These are phyloP conservation scores for Polyploca ridens DNA, from an alignment of 2,888 invertebrate species.

Conservation along the genomic window DNA sequence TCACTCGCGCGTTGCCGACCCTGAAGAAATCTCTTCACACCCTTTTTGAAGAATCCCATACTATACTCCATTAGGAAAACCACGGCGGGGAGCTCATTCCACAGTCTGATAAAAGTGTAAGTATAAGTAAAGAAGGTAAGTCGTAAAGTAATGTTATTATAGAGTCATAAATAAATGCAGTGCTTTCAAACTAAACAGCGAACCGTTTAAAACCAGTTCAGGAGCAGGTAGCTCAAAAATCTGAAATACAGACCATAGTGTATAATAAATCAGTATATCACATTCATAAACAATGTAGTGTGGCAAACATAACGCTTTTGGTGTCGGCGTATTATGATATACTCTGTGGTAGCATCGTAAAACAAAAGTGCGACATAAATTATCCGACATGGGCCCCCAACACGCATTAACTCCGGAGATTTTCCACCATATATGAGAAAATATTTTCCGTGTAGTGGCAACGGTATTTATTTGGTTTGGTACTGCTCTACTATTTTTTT, in stretches of 20 bases:
- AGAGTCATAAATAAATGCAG: conserved; percentile 12
- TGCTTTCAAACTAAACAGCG: conserved; percentile 17
- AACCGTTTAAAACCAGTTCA: conserved; percentile 19
- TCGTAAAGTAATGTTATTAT: conserved; percentile 11
- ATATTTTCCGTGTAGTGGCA: conserved; percentile 66
- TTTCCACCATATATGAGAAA: conserved; percentile 79
- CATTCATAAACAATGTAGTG: conserved; percentile 49
- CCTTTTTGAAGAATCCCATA: too few species aligned
- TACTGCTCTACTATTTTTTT: conserved; percentile 59
- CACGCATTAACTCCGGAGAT: conserved; percentile 73
- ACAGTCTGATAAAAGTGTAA: not conserved
- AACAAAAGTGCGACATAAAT: conserved; percentile 80
- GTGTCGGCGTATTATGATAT: conserved; percentile 58
- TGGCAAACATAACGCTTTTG: conserved; percentile 36
- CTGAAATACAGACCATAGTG: conserved; percentile 27
- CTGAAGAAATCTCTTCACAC: too few species aligned
- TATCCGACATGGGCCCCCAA: conserved; percentile 60
- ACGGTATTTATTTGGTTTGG: conserved; percentile 41
- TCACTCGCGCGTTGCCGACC: too few species aligned
- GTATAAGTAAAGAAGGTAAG: too few species aligned
- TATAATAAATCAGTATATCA: conserved; percentile 43
- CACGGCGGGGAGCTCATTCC: too few species aligned
- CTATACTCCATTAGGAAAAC: too few species aligned
- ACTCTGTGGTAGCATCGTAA: conserved; percentile 53
- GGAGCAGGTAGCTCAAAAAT: conserved; percentile 18